A percentile compares a stretch with the other conserved stretches of the same genome.
phyloP scores from a whole-genome alignment of 2,113 vertebrate genomes.

The Chaetura pelagica region DNA sequence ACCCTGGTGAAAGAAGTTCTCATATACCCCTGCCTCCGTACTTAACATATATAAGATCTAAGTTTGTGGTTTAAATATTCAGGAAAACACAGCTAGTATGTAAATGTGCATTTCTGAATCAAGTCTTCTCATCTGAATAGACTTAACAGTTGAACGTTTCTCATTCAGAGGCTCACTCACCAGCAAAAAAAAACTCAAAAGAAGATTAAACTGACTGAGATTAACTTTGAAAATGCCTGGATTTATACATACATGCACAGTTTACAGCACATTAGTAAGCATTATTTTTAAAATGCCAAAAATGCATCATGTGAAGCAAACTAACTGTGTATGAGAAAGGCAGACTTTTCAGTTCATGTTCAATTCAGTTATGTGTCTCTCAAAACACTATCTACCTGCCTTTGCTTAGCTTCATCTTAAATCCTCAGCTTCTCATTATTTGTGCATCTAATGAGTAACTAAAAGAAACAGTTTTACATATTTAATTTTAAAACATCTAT shows the following conservation, averaged over 20 bases:
- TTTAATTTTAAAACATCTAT: conserved; percentile 1
- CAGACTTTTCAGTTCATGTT: too few relatives aligned
- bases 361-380: conserved; percentile 8
- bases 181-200: not conserved
- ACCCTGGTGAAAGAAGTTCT: not conserved
- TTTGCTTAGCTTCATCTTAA: not conserved
- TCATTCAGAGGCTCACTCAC: conserved; percentile 17
- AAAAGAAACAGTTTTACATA: not conserved
- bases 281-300: not conserved
- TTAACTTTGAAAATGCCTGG: conserved; percentile 22
- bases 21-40: not conserved
- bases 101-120: not conserved
- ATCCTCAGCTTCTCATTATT: conserved; percentile 22
- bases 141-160: conserved; percentile 29
- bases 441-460: not conserved
- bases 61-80: not conserved
- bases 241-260: not conserved
- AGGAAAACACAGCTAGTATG: not conserved
- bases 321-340: not conserved
- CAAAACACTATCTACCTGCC: not conserved
- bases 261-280: not conserved
- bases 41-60: not conserved
- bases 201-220: conserved; percentile 45
- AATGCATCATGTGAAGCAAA: conserved; percentile 16
- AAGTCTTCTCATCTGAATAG: not conserved